A percentile compares a stretch with the other conserved stretches of the same genome.
Conservation (phyloP, 2,888 invertebrate species). For the Tricholauxania praeusta region DNA sequence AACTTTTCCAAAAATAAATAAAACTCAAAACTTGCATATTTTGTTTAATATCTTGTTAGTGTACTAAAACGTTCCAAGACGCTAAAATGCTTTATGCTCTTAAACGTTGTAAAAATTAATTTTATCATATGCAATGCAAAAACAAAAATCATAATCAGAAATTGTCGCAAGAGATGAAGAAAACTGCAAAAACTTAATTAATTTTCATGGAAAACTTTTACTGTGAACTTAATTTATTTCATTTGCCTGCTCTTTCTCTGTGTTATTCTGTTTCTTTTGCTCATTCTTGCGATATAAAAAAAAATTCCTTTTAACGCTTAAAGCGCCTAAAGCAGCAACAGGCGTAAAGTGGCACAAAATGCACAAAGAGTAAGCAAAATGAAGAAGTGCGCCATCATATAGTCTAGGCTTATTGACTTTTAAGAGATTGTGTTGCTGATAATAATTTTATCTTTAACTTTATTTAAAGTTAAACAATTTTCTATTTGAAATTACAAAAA, state of each 20-base stretch:
- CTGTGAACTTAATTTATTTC: conserved; percentile 18
- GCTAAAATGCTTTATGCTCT: background rate
- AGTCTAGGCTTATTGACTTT: too few relatives aligned
- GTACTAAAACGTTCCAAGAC: background rate
- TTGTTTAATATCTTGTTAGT: background rate
- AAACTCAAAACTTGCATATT: background rate
- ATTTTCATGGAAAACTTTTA: conserved; percentile 10
- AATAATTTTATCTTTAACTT: too few relatives aligned
- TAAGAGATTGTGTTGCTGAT: too few relatives aligned
- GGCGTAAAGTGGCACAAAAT: background rate
- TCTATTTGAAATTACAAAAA: too few relatives aligned
- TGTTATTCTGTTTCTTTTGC: too few relatives aligned
- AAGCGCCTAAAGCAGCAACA: conserved; percentile 9
- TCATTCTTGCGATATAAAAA: too few relatives aligned
- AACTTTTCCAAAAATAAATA: too few relatives aligned
- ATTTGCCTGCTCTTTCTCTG: background rate
- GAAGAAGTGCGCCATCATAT: too few relatives aligned
- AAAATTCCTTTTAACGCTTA: conserved; percentile 2
- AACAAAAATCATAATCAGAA: conserved; percentile 2
- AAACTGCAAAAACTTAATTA: conserved; percentile 12
- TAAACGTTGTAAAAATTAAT: background rate
- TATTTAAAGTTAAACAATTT: too few relatives aligned
- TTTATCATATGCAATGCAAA: background rate
- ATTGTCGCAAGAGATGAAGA: background rate
- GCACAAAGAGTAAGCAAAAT: too few relatives aligned